A percentile compares a stretch with the other conserved stretches of the same genome.
Evolutionary conservation across 2,113 vertebrate species (phyloP).

Genomic region (Vidua macroura): DNA sequence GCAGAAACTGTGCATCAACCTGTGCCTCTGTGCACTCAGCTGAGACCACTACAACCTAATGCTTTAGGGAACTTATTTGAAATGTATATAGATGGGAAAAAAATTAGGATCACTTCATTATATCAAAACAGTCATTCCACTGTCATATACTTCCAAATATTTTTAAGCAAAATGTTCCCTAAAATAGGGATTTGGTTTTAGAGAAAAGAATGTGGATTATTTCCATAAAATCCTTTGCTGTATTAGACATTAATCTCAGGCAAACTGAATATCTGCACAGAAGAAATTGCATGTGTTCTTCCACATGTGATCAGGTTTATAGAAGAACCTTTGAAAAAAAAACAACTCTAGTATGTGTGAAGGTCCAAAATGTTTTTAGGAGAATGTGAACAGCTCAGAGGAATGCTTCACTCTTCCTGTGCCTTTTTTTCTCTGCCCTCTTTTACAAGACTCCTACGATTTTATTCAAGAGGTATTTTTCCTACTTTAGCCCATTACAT

Average conservation of each 20-base stretch:
- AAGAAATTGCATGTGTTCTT: background rate
- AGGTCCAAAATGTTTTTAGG: background rate
- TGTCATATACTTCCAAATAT: background rate
- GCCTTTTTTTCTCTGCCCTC: background rate
- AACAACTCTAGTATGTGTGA: background rate
- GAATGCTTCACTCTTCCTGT: background rate
- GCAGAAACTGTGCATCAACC: background rate
- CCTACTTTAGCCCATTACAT: background rate
- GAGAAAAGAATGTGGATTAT: background rate
- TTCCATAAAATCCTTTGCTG: background rate
- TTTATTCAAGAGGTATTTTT: background rate
- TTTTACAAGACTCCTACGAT: background rate
- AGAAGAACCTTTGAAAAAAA: background rate
- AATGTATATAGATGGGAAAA: background rate
- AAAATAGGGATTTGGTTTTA: background rate
- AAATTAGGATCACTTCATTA: background rate
- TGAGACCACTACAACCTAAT: background rate
- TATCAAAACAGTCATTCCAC: rapidly evolving
- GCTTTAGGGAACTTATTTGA: background rate
- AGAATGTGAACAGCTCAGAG: background rate
- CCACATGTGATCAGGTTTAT: background rate
- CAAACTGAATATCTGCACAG: background rate
- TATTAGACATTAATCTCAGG: background rate
- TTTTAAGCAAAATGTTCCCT: background rate
- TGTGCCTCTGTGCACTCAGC: background rate